phyloP scores from a whole-genome alignment of 2,113 vertebrate species.

The Butorides virescens region DNA sequence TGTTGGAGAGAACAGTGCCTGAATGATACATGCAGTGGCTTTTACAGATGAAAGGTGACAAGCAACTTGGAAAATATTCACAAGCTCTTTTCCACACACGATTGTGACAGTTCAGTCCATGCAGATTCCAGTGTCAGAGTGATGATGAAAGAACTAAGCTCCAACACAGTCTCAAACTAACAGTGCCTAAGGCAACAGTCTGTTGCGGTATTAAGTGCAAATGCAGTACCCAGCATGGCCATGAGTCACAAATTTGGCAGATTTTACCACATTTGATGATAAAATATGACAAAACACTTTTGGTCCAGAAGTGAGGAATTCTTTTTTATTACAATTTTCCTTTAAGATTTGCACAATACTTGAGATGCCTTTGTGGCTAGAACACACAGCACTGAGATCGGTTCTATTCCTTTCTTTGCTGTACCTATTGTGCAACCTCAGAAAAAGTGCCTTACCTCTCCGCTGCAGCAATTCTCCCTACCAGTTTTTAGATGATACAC shows the following conservation, averaged over 20 bases:
- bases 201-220: slow-evolving; percentile 18
- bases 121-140: not conserved
- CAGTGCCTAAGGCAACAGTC: slow-evolving; percentile 37
- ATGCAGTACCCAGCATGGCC: not conserved
- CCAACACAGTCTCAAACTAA: not conserved
- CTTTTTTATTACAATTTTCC: not conserved
- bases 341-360: slow-evolving; percentile 2
- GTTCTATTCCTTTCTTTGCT: not conserved
- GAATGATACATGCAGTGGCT: not conserved
- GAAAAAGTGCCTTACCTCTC: not conserved
- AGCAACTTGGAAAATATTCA: slow-evolving; percentile 13
- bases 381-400: not conserved
- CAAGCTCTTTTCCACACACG: not conserved
- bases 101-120: not conserved
- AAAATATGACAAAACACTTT: slow-evolving; percentile 21
- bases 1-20: not conserved
- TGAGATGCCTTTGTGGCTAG: not conserved
- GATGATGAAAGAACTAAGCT: not conserved
- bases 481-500: not conserved
- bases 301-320: not conserved
- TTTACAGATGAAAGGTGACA: slow-evolving; percentile 12
- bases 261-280: not conserved
- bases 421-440: not conserved
- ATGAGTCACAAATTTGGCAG: slow-evolving; percentile 38
- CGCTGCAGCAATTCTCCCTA: not conserved